Conservation (phyloP, 2,113 vertebrate genomes). For the Procavia capensis region DNA sequence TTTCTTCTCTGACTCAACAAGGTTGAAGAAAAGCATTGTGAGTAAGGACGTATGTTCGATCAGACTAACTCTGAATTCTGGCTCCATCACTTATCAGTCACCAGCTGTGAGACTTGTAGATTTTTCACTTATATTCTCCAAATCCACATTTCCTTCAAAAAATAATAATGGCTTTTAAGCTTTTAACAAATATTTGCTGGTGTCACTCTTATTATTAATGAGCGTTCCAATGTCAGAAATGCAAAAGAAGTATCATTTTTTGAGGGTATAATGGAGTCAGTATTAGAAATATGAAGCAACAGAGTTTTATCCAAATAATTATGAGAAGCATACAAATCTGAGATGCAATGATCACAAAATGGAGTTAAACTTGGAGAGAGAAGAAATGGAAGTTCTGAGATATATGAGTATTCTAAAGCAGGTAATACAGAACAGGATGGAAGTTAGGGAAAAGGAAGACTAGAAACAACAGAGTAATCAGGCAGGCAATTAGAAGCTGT, state of each 20-base stretch:
- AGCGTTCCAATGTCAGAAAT: neutral
- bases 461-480: neutral
- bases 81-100: neutral
- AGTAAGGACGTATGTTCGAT: neutral
- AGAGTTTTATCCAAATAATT: neutral
- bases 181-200: neutral
- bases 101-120: neutral
- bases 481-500: neutral
- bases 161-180: neutral
- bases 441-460: neutral
- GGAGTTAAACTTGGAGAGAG: neutral
- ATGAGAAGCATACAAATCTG: neutral
- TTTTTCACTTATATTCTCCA: neutral
- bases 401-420: neutral
- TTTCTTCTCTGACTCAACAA: neutral
- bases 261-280: neutral
- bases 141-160: neutral
- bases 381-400: neutral
- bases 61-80: neutral
- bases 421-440: neutral
- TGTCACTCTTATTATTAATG: neutral
- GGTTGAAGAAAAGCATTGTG: neutral
- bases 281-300: neutral
- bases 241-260: neutral
- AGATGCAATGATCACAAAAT: neutral